Base-by-base conservation (phyloP, 1,140 invertebrate species). In the Samia ricini region DNA sequence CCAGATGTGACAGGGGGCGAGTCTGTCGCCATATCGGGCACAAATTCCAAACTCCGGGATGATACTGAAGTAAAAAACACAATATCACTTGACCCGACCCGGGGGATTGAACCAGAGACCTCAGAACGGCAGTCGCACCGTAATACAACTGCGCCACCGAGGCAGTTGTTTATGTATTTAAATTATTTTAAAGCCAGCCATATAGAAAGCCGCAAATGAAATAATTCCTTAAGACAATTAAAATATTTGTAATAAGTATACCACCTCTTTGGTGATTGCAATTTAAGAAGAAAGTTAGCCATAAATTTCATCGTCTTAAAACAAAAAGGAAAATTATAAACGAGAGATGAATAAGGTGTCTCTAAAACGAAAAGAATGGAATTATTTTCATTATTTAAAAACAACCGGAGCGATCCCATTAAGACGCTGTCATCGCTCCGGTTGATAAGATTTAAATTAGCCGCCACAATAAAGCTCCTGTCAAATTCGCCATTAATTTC, bases 401-500 rank as follows among this genome's bases (percentile, higher is more conserved):
- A 84, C 76, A 79, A 75, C 74, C 79, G 76, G 64, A 72, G 76
- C 79, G 75, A 83, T 85, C 79, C 85, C 87, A 89, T 88, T 89
- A 89, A 77, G 71, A 55, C 81, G 77, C 87, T 87, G 87, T 89
- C 87, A 88, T 89, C 87, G 83, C 74, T 63, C 36, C n/a, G 65
- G 74, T 85, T 88, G 87, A 89, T 89, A 89, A 84, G 87, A 89
- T 89, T 89, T 83, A 88, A 89, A 88, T 88, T 89, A 85, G 83
- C 76, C 74, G 69, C 79, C 79, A 86, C 85, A 89, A 89, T 89
- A 89, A 86, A 73, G 83, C 80, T 85, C 74, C 87, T 89, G 87
- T 89, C 87, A 89, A 89, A 89, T 88, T 75, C 81, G 85, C 85
- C 85, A 89, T 89, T 89, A 89, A 88, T 89, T 87, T 87, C 79